Base-by-base conservation (phyloP, 2,888 invertebrate species). In the Caenorhabditis angaria region DNA sequence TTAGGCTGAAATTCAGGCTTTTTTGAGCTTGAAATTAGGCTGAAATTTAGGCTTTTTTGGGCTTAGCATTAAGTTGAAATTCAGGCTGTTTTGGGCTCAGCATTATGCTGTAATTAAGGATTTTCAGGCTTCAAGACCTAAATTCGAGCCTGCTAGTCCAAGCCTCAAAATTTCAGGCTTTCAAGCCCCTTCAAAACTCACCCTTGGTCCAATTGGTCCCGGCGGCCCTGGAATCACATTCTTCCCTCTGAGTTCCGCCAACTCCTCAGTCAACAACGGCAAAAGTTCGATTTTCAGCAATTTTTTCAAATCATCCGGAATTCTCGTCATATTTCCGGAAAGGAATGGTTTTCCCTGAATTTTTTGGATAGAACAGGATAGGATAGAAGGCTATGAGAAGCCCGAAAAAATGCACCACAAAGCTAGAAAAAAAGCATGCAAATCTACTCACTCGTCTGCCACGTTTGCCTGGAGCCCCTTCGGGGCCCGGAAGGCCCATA, bases 391-490 rank as follows among this genome's bases (percentile, higher is more conserved):
- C 10, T 6, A 51, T 14, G 10, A 71, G 61, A 56, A 27, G 54
- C 20, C 48, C 10, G 4, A n/a, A n/a, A n/a, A n/a, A n/a, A n/a
- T 24, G 8, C 24, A 25, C 18, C n/a, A 22, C 24, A 4, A 51
- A 8, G 20, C 61, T 55, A 56, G 61, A 61, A 47, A n/a, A 32
- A 47, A 24, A 57, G 35, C n/a, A n/a, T n/a, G n/a, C n/a, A n/a
- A n/a, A n/a, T n/a, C 27, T 20, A 77, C 82, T 70, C 70, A 84
- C 84, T 74, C 80, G 64, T 66, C 82, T 63, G 66, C 82, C 83
- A 41, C 82, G 75, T 72, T 84, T 82, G n/a, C 87, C 87, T 25
- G 75, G 76, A 1, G 81, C 65, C 62, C 86, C 86, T 32, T 70
- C 77, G 2, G 82, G 78, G 64, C 86, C 86, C 10, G 74, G 66